Evolutionary conservation across 2,888 invertebrate species (phyloP), one percentile per base, ranked within the genome.

Genomic region (Bibio marci): DNA sequence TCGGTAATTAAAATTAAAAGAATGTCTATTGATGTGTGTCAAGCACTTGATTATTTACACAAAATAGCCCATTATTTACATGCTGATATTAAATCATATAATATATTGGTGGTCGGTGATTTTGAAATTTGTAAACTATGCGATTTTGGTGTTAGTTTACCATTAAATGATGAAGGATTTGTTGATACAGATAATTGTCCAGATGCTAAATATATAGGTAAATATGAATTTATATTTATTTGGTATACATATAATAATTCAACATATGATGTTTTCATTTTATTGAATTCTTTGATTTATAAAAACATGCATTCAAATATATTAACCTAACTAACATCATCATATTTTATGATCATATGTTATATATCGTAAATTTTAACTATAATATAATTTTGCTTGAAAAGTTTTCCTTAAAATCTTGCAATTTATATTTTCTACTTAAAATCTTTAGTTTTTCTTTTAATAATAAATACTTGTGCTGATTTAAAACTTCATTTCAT

Each of bases 81-180:
- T 44, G 82, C 85, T 22, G 88, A 88, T 55, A 64, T 88, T 30
- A 87, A 88, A 59, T 86, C 86, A 1, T 79, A 73, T 52, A 88
- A 88, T 54, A 63, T 88, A 31, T 65, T 88, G 1, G 66, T 87
- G 1, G 80, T 83, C 45, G 78, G 73, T 11, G 71, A 82, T 52
- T 83, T 81, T 54, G 68, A 69, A 22, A 65, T 69, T 2, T 78
- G 83, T 46, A 86, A 88, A 56, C 59, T 86, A 14, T 85, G 87
- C 49, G 86, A 87, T 59, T 87, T 87, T 55, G 86, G 86, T 3
- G 82, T 83, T n/a, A 74, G 77, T 18, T 50, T 85, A 43, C 77
- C 78, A 0, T 55, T 86, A 2, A 72, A 73, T 34, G 64, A 72
- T 43, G 67, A 73, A 49, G 78, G 78, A 1, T 58, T 64, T 3